These are phyloP conservation scores for Boloria selene DNA, from an alignment of 2,888 invertebrate species.

Conservation along the genomic window DNA sequence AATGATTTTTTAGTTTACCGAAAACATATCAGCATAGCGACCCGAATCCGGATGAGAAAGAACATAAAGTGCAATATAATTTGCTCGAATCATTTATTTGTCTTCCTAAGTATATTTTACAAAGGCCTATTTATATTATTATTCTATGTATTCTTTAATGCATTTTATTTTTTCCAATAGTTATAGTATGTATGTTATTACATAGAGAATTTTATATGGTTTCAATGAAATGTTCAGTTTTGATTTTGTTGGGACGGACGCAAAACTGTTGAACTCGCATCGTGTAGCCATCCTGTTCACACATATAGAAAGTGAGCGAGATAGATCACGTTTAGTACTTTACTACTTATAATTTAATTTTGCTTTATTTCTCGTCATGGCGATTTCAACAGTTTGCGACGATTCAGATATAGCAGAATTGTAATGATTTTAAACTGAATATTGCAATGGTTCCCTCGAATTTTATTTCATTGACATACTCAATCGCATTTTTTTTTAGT, in stretches of 20 bases:
- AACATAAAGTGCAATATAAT: constrained; percentile 50
- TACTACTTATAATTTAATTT: background rate
- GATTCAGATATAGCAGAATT: constrained; percentile 9
- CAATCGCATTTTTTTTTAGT: constrained; percentile 67
- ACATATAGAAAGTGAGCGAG: constrained; percentile 11
- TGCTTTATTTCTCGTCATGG: constrained; percentile 9
- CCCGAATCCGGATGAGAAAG: background rate
- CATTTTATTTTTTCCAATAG: constrained; percentile 52
- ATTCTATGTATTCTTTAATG: constrained; percentile 42
- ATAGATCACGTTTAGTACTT: constrained; percentile 10
- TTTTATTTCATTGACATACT: constrained; percentile 67
- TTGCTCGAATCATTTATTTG: constrained; percentile 47
- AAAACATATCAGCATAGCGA: constrained; percentile 53
- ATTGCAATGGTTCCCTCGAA: constrained; percentile 25
- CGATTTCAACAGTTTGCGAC: constrained; percentile 15
- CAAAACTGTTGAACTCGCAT: constrained; percentile 10
- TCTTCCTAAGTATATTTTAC: constrained; percentile 52
- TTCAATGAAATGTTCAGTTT: constrained; percentile 45
- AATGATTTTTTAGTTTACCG: constrained; percentile 50
- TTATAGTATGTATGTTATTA: constrained; percentile 44
- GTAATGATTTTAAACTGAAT: constrained; percentile 25
- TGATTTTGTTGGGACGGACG: background rate
- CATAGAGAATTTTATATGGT: constrained; percentile 40
- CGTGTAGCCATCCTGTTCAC: constrained; percentile 5
- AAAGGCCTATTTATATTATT: constrained; percentile 48